Evolutionary conservation across 2,888 invertebrate genomes (phyloP).

Genomic region (Drosophila paramelanica): DNA sequence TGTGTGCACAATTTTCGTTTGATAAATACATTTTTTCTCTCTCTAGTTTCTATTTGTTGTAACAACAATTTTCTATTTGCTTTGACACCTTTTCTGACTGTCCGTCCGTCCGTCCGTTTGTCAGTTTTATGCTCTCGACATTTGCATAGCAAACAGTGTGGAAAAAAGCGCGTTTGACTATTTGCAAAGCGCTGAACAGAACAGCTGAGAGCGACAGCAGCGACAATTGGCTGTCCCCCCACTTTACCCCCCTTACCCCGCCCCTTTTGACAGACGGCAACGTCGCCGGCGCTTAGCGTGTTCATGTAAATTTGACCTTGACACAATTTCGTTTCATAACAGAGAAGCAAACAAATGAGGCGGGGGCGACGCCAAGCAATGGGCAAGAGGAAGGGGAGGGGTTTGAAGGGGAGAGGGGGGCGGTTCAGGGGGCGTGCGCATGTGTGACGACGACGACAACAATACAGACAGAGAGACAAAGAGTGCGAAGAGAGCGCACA

Average conservation of each 20-base stretch:
- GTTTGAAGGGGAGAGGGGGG: too few species aligned
- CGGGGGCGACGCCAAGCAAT: constrained; percentile 52
- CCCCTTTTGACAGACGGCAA: constrained; percentile 16
- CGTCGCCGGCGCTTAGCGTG: constrained; percentile 73
- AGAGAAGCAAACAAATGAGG: constrained; percentile 73
- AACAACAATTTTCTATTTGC: constrained; percentile 69
- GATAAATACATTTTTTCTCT: neutral
- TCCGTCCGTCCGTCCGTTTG: constrained; percentile 17
- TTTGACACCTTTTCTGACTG: constrained; percentile 52
- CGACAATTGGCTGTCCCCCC: constrained; percentile 8
- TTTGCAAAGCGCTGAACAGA: constrained; percentile 59
- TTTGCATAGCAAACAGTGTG: constrained; percentile 44
- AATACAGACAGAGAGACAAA: constrained; percentile 8
- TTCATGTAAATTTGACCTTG: constrained; percentile 83
- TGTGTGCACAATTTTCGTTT: neutral
- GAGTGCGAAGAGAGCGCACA: constrained; percentile 23
- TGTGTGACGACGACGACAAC: constrained; percentile 33
- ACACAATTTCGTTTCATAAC: constrained; percentile 81
- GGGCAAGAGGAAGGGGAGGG: constrained; percentile 1
- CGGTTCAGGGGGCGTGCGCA: constrained; percentile 21
- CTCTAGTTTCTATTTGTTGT: constrained; percentile 23
- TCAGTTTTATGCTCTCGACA: constrained; percentile 48
- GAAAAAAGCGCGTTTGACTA: constrained; percentile 40
- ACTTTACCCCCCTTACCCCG: neutral
- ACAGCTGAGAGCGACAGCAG: constrained; percentile 49